Conservation (phyloP, 37 sponge, comb jelly and placozoan species). For the Petrosia ficiformis region DNA sequence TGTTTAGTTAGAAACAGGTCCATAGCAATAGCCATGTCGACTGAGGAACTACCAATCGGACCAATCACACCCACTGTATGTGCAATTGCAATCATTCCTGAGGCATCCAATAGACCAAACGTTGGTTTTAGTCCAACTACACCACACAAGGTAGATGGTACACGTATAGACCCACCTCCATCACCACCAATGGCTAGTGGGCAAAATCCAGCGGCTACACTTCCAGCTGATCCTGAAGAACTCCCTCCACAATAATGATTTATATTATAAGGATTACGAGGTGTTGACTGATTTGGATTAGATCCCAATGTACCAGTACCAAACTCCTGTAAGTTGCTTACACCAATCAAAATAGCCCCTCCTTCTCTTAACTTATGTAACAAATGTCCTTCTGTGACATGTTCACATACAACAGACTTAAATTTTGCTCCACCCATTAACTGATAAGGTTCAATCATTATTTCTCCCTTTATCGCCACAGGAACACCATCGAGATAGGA, state of each 20-base stretch:
- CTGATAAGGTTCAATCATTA: constrained; percentile 17
- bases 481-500: constrained; percentile 71
- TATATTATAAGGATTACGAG: constrained; percentile 77
- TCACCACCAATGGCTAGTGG: constrained; percentile 73
- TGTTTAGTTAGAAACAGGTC: background rate
- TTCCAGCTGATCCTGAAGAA: constrained; percentile 62
- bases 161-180: constrained; percentile 78
- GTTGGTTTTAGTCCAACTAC: constrained; percentile 73
- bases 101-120: constrained; percentile 19
- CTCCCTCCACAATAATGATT: constrained; percentile 74
- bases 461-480: constrained; percentile 62
- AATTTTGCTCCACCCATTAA: constrained; percentile 19
- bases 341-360: constrained; percentile 75
- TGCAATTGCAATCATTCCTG: background rate
- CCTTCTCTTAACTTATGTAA: constrained; percentile 41
- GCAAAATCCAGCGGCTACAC: constrained; percentile 70
- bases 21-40: constrained; percentile 38
- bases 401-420: constrained; percentile 4
- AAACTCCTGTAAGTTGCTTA: constrained; percentile 80
- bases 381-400: constrained; percentile 15
- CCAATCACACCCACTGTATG: constrained; percentile 36
- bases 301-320: constrained; percentile 65
- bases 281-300: constrained; percentile 40
- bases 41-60: constrained; percentile 29
- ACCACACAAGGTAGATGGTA: constrained; percentile 79